Evolutionary conservation across 2,888 invertebrate genomes (phyloP).

Genomic region (Platypus cylindrus): DNA sequence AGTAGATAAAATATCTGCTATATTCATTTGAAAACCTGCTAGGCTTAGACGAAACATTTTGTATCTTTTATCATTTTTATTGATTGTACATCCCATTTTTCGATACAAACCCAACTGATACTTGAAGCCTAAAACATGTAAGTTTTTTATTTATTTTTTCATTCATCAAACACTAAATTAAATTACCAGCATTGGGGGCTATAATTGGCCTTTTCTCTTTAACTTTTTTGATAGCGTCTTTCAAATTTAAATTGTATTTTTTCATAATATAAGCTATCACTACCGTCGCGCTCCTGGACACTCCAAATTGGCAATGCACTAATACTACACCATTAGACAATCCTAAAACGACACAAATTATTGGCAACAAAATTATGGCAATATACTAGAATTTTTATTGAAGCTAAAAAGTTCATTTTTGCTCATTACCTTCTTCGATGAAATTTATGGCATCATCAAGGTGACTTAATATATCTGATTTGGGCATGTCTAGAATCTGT

Average conservation of each 20-base stretch:
- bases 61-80: conserved; percentile 54
- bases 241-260: conserved; percentile 58
- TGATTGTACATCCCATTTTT: conserved; percentile 62
- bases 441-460: conserved; percentile 60
- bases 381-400: neutral
- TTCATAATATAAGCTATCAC: conserved; percentile 84
- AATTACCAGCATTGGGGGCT: conserved; percentile 50
- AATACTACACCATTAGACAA: conserved; percentile 50
- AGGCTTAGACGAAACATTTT: conserved; percentile 64
- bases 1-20: conserved; percentile 75
- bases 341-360: conserved; percentile 5
- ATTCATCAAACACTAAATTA: neutral
- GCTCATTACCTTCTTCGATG: conserved; percentile 52
- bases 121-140: conserved; percentile 56
- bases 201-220: conserved; percentile 59
- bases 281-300: conserved; percentile 79
- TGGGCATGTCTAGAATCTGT: conserved; percentile 71
- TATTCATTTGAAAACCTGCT: conserved; percentile 68
- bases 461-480: conserved; percentile 71
- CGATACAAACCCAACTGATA: conserved; percentile 67
- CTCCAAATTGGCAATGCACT: conserved; percentile 86
- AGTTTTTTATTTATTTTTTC: no score
- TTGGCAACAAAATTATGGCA: neutral
- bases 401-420: neutral
- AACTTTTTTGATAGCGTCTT: conserved; percentile 57